phyloP scores from a whole-genome alignment of 2,888 invertebrate genomes.

The Kuschelorhynchus macadamiae region DNA sequence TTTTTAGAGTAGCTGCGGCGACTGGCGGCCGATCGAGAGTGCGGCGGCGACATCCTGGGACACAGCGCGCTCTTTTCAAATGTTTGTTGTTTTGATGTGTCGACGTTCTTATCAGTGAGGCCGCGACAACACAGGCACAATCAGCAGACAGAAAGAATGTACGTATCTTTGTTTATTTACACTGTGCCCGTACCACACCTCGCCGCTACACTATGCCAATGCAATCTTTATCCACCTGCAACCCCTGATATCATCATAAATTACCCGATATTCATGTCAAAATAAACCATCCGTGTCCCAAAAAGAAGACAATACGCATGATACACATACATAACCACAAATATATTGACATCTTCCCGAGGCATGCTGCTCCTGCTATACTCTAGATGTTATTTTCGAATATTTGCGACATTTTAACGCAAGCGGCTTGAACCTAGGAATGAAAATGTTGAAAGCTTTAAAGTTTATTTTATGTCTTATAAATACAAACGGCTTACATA shows the following conservation, averaged over 20 bases:
- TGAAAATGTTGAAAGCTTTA: too few species aligned
- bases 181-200: neutral
- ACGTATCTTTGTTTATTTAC: conserved; percentile 36
- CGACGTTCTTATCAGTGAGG: conserved; percentile 34
- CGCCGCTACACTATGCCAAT: neutral
- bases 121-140: conserved; percentile 22
- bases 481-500: too few species aligned
- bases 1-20: conserved; percentile 26
- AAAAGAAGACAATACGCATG: too few species aligned
- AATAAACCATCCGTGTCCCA: neutral
- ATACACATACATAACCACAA: conserved; percentile 18
- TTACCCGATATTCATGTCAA: neutral
- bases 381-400: neutral
- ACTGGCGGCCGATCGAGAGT: conserved; percentile 27
- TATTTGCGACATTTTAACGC: neutral
- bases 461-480: too few species aligned
- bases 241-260: neutral
- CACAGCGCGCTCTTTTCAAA: conserved; percentile 58
- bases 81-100: conserved; percentile 54
- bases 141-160: conserved; percentile 40
- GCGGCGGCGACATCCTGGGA: conserved; percentile 40
- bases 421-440: neutral
- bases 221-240: conserved; percentile 5
- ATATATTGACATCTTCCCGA: neutral
- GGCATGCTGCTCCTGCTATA: neutral